Evolutionary conservation across 2,113 vertebrate genomes (phyloP).

Genomic region (Aegotheles bennettii): DNA sequence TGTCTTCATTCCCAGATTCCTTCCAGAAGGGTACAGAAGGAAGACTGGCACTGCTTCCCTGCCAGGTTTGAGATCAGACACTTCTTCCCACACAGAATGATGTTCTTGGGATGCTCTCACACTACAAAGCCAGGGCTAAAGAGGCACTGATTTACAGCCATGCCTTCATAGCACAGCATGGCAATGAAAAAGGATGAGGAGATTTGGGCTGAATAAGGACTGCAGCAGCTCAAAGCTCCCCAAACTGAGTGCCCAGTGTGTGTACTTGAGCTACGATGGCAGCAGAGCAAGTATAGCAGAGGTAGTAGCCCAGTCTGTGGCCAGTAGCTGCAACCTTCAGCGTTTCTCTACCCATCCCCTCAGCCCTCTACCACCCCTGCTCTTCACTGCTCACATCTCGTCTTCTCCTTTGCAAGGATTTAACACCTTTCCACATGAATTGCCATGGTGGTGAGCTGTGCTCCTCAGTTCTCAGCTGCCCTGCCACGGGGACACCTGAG

Average conservation of each 20-base stretch:
- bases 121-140: not conserved
- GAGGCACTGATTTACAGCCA: not conserved
- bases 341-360: not conserved
- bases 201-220: not conserved
- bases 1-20: not conserved
- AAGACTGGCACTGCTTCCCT: not conserved
- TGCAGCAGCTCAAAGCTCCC: not conserved
- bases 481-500: not conserved
- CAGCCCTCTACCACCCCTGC: not conserved
- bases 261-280: not conserved
- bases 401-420: not conserved
- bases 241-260: not conserved
- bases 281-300: not conserved
- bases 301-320: too few relatives aligned
- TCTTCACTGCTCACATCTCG: not conserved
- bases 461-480: not conserved
- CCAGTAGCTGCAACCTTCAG: not conserved
- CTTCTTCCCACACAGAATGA: not conserved
- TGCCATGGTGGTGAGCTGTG: fast-evolving
- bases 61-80: not conserved
- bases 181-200: not conserved
- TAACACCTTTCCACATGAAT: not conserved
- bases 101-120: not conserved
- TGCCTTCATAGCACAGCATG: not conserved
- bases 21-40: not conserved